These are phyloP conservation scores for Leptosomus discolor DNA, from an alignment of 2,113 vertebrate species.

Conservation along the genomic window DNA sequence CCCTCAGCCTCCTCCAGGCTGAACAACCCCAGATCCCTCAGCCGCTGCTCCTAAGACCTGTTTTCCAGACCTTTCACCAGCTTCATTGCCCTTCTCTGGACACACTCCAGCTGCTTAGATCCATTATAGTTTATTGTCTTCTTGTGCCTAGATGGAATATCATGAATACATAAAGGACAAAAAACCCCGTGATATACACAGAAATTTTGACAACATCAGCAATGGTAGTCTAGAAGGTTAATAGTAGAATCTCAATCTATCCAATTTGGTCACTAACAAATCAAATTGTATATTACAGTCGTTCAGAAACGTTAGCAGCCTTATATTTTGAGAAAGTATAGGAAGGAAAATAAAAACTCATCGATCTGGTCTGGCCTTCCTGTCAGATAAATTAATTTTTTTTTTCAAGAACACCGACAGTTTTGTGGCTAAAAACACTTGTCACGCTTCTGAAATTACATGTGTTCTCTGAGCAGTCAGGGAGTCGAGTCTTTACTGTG, in stretches of 20 bases:
- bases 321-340: background rate
- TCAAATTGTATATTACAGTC: background rate
- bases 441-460: background rate
- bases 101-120: no score
- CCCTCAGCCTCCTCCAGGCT: no score
- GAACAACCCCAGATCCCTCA: no score
- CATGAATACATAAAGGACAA: background rate
- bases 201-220: background rate
- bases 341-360: background rate
- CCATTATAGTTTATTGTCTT: background rate
- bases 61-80: no score
- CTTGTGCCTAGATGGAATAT: background rate
- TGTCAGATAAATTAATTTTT: background rate
- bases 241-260: background rate
- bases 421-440: background rate
- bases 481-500: background rate
- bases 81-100: no score
- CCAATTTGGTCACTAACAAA: background rate
- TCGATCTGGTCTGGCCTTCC: background rate
- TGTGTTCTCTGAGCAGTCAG: background rate
- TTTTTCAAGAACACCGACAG: background rate
- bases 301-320: background rate
- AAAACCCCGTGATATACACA: background rate
- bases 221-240: background rate
- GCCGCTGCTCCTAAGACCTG: no score